Evolutionary conservation across 2,888 invertebrate genomes (phyloP), one percentile per base, ranked within the genome.

Genomic region (Ophion costatus): DNA sequence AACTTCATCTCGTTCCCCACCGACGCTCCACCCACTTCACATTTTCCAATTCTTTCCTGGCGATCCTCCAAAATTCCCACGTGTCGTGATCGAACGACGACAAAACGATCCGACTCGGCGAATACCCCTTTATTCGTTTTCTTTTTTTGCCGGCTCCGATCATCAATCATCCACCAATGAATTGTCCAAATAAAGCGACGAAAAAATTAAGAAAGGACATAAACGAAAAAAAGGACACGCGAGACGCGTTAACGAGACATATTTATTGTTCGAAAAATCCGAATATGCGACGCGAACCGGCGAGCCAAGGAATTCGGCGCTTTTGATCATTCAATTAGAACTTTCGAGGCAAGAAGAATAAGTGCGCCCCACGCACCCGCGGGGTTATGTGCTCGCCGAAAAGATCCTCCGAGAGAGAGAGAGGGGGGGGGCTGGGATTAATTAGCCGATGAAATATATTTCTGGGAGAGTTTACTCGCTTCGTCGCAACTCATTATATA

Each of bases 321-420:
- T 85, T 88, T 88, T 88, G 88, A 88, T 88, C 87, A 88, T 87
- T 88, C 88, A 88, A 88, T 88, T 88, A 87, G 85, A 87, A 86
- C 79, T 80, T 64, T 57, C 29, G 61, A 56, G 64, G 71, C 33
- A 69, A 69, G 75, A 67, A 66, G 74, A 51, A n/a, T 51, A 38
- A 38, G 64, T 24, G 71, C 75, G 70, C 4, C 29, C 29, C 29
- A 4, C 59, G 64, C 86, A 70, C 42, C 84, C 63, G 88, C 86
- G 29, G 87, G 87, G 87, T 88, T 86, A 74, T 84, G 45, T 74
- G 80, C 84, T 86, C 70, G 20, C 56, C 45, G 14, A 67, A 45
- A 66, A 80, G 79, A 74, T 67, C 73, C 20, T 67, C 38, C 10
- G 70, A 69, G 42, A 51, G 42, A 81, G 56, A 69, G 17, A 29